phyloP scores from a whole-genome alignment of 2,888 invertebrate species.

The Omphaloscelis lunosa region DNA sequence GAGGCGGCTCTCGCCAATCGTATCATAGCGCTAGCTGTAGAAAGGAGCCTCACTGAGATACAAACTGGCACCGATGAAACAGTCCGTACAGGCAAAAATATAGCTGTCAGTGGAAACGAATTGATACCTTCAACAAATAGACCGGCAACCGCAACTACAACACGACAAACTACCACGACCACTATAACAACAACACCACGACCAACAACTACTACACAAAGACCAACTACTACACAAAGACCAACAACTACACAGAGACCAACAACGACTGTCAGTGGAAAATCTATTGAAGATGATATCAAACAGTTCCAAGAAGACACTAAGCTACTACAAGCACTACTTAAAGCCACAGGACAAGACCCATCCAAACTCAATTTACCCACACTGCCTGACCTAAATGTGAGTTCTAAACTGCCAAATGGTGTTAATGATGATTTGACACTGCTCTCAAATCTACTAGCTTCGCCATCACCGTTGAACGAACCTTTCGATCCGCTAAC shows the following conservation, averaged over 20 bases:
- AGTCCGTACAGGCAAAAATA: constrained; percentile 79
- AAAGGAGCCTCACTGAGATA: constrained; percentile 87
- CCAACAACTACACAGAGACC: constrained; percentile 76
- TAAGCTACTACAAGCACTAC: constrained; percentile 85
- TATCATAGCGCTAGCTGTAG: constrained; percentile 90
- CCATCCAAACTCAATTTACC: constrained; percentile 87
- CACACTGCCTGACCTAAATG: constrained; percentile 79
- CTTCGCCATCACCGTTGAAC: constrained; percentile 82
- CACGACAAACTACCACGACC: constrained; percentile 73
- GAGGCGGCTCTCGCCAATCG: constrained; percentile 89
- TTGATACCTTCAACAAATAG: constrained; percentile 72
- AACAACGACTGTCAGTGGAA: constrained; percentile 72
- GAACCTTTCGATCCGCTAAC: constrained; percentile 82
- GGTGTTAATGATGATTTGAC: constrained; percentile 78
- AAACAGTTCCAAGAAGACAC: constrained; percentile 89
- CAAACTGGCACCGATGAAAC: constrained; percentile 77
- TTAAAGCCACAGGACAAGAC: constrained; percentile 88
- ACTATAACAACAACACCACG: constrained; percentile 75
- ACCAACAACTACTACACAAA: constrained; percentile 72
- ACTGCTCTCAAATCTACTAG: constrained; percentile 81
- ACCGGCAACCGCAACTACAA: constrained; percentile 71
- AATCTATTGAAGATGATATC: constrained; percentile 87
- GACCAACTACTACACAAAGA: constrained; percentile 69
- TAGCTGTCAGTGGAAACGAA: constrained; percentile 74
- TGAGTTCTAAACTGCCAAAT: constrained; percentile 78